Base-by-base conservation (phyloP, 2,888 invertebrate genomes). In the Temnothorax rugatulus region DNA sequence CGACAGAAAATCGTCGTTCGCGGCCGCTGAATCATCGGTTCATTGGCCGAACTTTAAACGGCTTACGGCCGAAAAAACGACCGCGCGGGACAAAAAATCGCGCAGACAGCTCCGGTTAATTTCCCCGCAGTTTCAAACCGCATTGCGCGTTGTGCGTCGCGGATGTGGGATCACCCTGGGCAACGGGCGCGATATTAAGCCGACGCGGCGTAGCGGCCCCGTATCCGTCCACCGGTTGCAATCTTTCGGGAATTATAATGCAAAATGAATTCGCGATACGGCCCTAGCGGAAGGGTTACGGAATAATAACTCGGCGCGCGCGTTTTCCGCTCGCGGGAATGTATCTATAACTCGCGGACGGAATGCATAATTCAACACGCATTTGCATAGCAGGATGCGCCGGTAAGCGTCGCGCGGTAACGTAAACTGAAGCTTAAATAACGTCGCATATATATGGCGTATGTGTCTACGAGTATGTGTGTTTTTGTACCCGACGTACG, bases 341-440 rank as follows among this genome's bases (percentile, higher is more conserved):
- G 84, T 74, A 66, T 83, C 84, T 76, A 87, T 89, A 89, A 89
- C 87, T 88, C 86, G 87, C 84, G 85, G 75, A 84, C 82, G 84
- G 87, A 89, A 88, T 86, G 85, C 84, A 83, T 89, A 89, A 89
- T 90, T 88, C 88, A 69, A 38, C 52, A 47, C 9, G 83, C 50
- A 90, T 90, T 90, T 87, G 89, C 89, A 88, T 87, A 84, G 81
- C 47, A 57, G 34, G 66, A 71, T 59, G 66, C 69, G 47, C 57
- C 59, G 38, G 68, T 57, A 44, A 68, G 68, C 68, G 68, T 34
- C 25, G 61, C 68, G 63, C 77, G 64, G 84, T 81, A 84, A 79
- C 69, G 83, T 68, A 83, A 89, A 87, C 86, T 84, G 86, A 89
- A 68, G 87, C 81, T 88, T 87, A 89, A 89, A 89, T 86, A 89